Evolutionary conservation across 2,113 vertebrate genomes (phyloP).

Genomic region (human): DNA sequence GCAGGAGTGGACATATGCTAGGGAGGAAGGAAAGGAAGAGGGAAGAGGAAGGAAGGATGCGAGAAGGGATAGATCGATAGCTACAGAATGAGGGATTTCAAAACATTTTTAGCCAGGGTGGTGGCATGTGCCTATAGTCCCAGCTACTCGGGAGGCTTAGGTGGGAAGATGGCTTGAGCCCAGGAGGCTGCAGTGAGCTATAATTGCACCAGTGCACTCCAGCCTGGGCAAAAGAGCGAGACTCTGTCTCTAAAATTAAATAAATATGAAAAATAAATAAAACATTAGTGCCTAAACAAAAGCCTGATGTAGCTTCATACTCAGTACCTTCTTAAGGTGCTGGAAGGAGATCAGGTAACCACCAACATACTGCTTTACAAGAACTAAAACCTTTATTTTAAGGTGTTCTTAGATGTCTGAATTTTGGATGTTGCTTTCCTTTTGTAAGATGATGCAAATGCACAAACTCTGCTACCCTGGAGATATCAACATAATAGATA

Average conservation of each 20-base stretch:
- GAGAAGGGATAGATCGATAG: not conserved
- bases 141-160: too few relatives aligned
- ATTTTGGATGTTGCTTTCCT: not conserved
- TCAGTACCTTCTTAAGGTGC: not conserved
- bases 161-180: too few relatives aligned
- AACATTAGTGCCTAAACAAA: not conserved
- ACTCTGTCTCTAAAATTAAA: too few relatives aligned
- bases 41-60: too few relatives aligned
- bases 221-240: too few relatives aligned
- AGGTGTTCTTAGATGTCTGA: not conserved
- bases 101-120: too few relatives aligned
- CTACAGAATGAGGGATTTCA: not conserved
- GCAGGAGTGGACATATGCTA: rapidly evolving
- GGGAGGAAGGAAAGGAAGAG: too few relatives aligned
- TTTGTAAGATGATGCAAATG: not conserved
- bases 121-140: too few relatives aligned
- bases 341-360: not conserved
- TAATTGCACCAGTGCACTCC: too few relatives aligned
- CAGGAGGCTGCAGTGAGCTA: too few relatives aligned
- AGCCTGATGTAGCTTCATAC: not conserved
- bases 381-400: not conserved
- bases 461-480: not conserved
- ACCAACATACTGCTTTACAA: not conserved
- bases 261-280: too few relatives aligned
- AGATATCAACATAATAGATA: not conserved